Evolutionary conservation across 1,140 invertebrate genomes (phyloP).

Genomic region (Episyrphus balteatus): DNA sequence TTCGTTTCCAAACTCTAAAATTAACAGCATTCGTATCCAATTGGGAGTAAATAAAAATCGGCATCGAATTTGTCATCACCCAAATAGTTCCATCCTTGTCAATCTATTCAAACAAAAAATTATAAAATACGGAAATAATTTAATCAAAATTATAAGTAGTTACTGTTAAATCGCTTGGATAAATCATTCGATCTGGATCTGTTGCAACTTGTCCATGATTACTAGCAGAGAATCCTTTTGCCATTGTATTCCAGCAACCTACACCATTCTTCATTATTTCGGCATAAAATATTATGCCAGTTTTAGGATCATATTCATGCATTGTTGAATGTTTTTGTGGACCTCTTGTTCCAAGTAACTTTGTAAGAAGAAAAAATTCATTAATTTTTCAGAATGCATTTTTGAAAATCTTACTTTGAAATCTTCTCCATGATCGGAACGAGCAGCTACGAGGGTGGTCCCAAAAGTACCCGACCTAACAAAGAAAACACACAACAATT

Average conservation of each 20-base stretch:
- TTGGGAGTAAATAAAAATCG: constrained; percentile 45
- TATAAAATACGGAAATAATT: too few species aligned
- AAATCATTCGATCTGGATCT: constrained; percentile 48
- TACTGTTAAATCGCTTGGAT: constrained; percentile 42
- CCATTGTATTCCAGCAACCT: constrained; percentile 55
- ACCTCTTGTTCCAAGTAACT: constrained; percentile 49
- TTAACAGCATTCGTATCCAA: constrained; percentile 45
- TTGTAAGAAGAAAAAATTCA: not conserved
- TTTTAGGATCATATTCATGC: constrained; percentile 44
- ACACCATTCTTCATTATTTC: constrained; percentile 54
- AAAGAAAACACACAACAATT: too few species aligned
- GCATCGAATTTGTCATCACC: constrained; percentile 48
- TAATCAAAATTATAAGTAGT: too few species aligned
- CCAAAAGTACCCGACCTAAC: too few species aligned
- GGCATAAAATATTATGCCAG: constrained; percentile 51
- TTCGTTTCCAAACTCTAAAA: constrained; percentile 43
- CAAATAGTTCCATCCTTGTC: constrained; percentile 44
- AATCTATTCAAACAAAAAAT: constrained; percentile 33
- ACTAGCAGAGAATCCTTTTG: constrained; percentile 37
- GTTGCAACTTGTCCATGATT: constrained; percentile 47
- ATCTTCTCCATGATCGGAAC: constrained; percentile 47
- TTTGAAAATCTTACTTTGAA: constrained; percentile 23
- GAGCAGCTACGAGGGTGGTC: constrained; percentile 40
- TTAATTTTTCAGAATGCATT: not conserved
- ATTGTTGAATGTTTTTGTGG: constrained; percentile 48